phyloP scores from a whole-genome alignment of 2,888 invertebrate genomes.

The Danaus chrysippus region DNA sequence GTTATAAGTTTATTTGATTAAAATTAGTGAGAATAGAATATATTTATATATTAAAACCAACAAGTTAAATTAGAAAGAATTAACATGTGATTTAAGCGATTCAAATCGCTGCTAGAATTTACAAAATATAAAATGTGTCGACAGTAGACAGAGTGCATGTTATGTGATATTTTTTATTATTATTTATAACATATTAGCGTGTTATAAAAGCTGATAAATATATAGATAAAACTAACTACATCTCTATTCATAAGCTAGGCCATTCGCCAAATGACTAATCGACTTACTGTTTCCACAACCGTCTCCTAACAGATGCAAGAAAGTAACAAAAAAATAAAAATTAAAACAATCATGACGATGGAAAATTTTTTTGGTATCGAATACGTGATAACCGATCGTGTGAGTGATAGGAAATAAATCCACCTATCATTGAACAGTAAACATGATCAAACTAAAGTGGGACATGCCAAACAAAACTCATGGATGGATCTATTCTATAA shows the following conservation, averaged over 20 bases:
- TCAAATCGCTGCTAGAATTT: conserved; percentile 21
- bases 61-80: conserved; percentile 16
- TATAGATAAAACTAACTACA: conserved; percentile 45
- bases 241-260: conserved; percentile 67
- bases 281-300: conserved; percentile 79
- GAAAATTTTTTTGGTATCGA: conserved; percentile 42
- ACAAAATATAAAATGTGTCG: conserved; percentile 33
- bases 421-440: conserved; percentile 22
- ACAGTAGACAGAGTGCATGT: conserved; percentile 36
- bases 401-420: conserved; percentile 34
- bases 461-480: conserved; percentile 34
- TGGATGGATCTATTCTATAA: conserved; percentile 27
- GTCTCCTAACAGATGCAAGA: conserved; percentile 79
- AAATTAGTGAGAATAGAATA: not conserved
- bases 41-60: conserved; percentile 7
- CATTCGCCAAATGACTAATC: conserved; percentile 69
- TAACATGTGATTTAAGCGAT: conserved; percentile 20
- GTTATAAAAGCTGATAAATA: conserved; percentile 35
- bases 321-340: conserved; percentile 71
- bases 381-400: conserved; percentile 50
- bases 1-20: no score
- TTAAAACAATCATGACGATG: conserved; percentile 68
- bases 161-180: conserved; percentile 15
- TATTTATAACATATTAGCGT: conserved; percentile 22
- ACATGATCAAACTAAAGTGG: conserved; percentile 27